Conservation (phyloP, 2,797 vertebrate genomes). For the Bufotes viridis region DNA sequence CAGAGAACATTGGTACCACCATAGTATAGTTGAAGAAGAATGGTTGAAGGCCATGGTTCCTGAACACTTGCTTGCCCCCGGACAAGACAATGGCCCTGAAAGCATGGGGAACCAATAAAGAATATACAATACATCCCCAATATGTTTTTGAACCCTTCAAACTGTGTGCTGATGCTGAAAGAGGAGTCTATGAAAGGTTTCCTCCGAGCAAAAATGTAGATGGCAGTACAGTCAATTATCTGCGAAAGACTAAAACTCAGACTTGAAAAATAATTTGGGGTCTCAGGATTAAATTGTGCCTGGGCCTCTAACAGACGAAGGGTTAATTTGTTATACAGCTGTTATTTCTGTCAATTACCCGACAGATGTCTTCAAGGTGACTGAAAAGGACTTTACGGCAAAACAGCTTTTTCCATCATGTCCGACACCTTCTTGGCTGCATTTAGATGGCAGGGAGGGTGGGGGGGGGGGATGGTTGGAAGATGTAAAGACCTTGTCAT, state of each 20-base stretch:
- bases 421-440: not conserved
- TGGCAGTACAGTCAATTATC: not conserved
- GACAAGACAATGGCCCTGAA: not conserved
- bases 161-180: not conserved
- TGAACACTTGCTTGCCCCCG: not conserved
- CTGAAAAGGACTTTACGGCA: not conserved
- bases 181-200: not conserved
- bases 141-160: not conserved
- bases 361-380: slow-evolving; percentile 28
- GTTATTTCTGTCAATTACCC: not conserved
- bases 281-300: not conserved
- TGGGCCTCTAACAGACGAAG: not conserved
- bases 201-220: not conserved
- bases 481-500: not conserved
- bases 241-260: too few relatives aligned
- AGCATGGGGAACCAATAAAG: too few relatives aligned
- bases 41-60: not conserved
- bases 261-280: not conserved
- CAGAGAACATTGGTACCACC: not conserved
- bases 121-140: not conserved
- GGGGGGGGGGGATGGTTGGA: not conserved
- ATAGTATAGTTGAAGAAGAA: not conserved
- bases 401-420: not conserved
- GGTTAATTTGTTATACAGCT: not conserved
- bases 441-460: not conserved